phyloP scores from a whole-genome alignment of 2,888 invertebrate genomes.

The Epistrophella euchroma region DNA sequence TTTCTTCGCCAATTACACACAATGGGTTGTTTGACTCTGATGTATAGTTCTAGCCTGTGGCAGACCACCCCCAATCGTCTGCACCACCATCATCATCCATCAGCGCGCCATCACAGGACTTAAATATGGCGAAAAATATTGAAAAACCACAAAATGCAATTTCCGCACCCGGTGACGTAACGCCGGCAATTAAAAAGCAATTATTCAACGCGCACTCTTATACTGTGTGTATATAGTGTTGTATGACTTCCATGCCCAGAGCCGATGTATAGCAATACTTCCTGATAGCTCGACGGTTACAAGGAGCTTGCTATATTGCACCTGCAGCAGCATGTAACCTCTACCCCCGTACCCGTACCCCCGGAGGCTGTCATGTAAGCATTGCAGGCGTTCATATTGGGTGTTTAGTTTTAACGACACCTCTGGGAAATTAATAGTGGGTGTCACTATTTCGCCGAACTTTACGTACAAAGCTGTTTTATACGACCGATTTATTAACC shows the following conservation, averaged over 20 bases:
- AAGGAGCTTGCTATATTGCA: slow-evolving; percentile 10
- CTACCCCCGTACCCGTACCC: neutral
- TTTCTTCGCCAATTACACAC: slow-evolving; percentile 66
- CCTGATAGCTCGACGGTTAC: slow-evolving; percentile 5
- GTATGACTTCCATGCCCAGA: neutral
- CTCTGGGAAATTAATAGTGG: slow-evolving; percentile 68
- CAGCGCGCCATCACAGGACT: slow-evolving; percentile 44
- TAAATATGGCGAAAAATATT: slow-evolving; percentile 66
- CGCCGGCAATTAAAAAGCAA: slow-evolving; percentile 74
- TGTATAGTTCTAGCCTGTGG: slow-evolving; percentile 1
- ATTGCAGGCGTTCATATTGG: slow-evolving; percentile 40
- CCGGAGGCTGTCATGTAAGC: slow-evolving; percentile 37
- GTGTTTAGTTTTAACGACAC: slow-evolving; percentile 57
- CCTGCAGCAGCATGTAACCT: slow-evolving; percentile 12
- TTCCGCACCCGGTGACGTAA: slow-evolving; percentile 69
- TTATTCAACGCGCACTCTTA: slow-evolving; percentile 54
- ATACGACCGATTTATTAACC: neutral
- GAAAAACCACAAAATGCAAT: slow-evolving; percentile 75
- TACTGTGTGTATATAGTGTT: neutral
- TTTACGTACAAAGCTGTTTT: too few relatives aligned
- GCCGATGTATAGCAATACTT: slow-evolving; percentile 33
- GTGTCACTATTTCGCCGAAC: slow-evolving; percentile 30
- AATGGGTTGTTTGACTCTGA: slow-evolving; percentile 27
- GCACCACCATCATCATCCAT: slow-evolving; percentile 51
- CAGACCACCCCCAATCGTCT: slow-evolving; percentile 13